These are phyloP conservation scores for Ephialtes manifestator DNA, from an alignment of 2,888 invertebrate genomes.

Conservation along the genomic window DNA sequence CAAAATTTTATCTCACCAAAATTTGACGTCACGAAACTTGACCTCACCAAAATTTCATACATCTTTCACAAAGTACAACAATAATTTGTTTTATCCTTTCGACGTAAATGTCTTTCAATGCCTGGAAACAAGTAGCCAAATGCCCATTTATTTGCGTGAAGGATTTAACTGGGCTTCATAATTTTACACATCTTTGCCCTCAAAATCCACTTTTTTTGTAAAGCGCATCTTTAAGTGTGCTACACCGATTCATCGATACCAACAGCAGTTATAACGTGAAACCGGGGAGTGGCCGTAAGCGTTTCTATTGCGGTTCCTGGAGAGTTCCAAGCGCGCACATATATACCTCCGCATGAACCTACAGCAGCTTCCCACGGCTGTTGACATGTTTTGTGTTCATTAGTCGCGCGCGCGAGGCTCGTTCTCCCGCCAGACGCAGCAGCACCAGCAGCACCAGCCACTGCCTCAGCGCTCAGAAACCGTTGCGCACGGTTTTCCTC, in stretches of 20 bases:
- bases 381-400: slow-evolving; percentile 85
- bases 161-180: too few species aligned
- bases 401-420: slow-evolving; percentile 79
- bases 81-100: too few species aligned
- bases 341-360: slow-evolving; percentile 7
- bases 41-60: too few species aligned
- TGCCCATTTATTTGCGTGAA: too few species aligned
- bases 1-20: too few species aligned
- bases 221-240: neutral
- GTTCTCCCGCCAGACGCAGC: slow-evolving; percentile 33
- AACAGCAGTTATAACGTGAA: neutral
- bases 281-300: slow-evolving; percentile 4
- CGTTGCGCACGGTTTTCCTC: slow-evolving; percentile 56
- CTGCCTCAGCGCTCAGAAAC: slow-evolving; percentile 61
- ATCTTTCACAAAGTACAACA: too few species aligned
- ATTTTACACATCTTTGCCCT: too few species aligned
- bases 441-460: slow-evolving; percentile 30
- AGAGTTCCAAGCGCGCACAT: neutral
- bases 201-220: neutral
- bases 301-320: neutral
- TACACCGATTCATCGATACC: neutral
- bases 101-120: too few species aligned
- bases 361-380: slow-evolving; percentile 83
- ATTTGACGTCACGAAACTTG: too few species aligned
- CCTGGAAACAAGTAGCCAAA: too few species aligned